Evolutionary conservation across 2,113 vertebrate genomes (phyloP).

Genomic region (Eretmochelys imbricata): DNA sequence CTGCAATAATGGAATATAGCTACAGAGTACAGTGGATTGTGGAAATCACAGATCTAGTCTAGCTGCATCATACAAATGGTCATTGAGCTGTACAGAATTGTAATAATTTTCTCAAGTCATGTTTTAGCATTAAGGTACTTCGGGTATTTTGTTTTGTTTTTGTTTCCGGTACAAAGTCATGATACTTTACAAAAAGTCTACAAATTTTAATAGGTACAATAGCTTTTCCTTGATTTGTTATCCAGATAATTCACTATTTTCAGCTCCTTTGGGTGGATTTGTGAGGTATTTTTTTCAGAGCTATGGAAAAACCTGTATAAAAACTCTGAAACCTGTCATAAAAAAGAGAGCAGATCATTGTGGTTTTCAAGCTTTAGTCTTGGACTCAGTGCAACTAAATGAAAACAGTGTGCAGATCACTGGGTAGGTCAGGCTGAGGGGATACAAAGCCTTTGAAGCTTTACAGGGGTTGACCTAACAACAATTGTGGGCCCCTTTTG

Average conservation of each 20-base stretch:
- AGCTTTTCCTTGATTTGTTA: slow-evolving; percentile 35
- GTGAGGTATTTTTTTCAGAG: slow-evolving; percentile 71
- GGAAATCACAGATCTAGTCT: neutral
- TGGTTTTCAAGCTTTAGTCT: slow-evolving; percentile 79
- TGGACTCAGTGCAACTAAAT: slow-evolving; percentile 78
- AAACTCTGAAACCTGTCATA: neutral
- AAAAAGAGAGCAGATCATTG: slow-evolving; percentile 62
- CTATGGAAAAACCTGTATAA: slow-evolving; percentile 72
- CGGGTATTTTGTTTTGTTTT: neutral
- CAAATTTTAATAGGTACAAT: slow-evolving; percentile 9
- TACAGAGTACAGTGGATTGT: neutral
- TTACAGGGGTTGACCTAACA: slow-evolving; percentile 89
- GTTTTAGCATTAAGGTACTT: neutral
- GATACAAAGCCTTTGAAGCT: slow-evolving; percentile 90
- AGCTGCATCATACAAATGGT: neutral
- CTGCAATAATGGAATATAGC: neutral
- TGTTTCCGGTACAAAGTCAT: neutral
- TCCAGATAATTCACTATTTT: slow-evolving; percentile 44
- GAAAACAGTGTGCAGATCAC: slow-evolving; percentile 81
- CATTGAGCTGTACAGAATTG: neutral
- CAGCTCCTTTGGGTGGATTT: slow-evolving; percentile 48
- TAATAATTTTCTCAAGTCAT: neutral
- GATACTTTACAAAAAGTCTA: neutral
- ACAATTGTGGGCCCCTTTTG: slow-evolving; percentile 83
- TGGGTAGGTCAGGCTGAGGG: slow-evolving; percentile 80